Evolutionary conservation across 1,140 invertebrate genomes (phyloP).

Genomic region (Drosophila kohkoa): DNA sequence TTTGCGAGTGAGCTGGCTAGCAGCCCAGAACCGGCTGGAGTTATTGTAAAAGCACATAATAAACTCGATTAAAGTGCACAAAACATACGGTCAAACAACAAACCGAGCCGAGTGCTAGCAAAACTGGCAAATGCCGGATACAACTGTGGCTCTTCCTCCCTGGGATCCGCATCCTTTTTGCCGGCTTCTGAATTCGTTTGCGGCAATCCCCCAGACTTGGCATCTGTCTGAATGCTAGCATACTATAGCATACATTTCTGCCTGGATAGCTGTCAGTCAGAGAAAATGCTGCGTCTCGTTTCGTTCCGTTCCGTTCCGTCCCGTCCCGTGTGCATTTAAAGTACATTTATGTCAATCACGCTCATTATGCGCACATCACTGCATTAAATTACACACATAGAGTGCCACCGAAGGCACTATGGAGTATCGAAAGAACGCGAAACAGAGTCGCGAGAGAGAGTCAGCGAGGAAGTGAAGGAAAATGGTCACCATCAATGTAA

Average conservation of each 20-base stretch:
- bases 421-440: background rate
- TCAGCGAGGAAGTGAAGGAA: background rate
- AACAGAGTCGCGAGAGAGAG: background rate
- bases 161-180: background rate
- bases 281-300: conserved; percentile 21
- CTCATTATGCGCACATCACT: conserved; percentile 80
- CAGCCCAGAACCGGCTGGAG: background rate
- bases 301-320: conserved; percentile 38
- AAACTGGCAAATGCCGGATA: conserved; percentile 32
- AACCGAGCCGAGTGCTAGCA: conserved; percentile 3
- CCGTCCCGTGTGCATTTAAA: conserved; percentile 77
- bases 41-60: conserved; percentile 62
- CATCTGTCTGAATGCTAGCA: conserved; percentile 3
- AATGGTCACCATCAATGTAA: conserved; percentile 56
- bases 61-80: conserved; percentile 78
- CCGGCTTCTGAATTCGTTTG: background rate
- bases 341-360: conserved; percentile 80
- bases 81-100: conserved; percentile 70
- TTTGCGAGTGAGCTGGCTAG: background rate
- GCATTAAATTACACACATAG: conserved; percentile 73
- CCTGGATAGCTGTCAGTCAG: conserved; percentile 29
- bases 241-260: conserved; percentile 20
- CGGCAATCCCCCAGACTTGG: conserved; percentile 10
- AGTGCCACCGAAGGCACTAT: conserved; percentile 17
- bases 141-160: conserved; percentile 19